These are phyloP conservation scores for Hyppa rectilinea DNA, from an alignment of 2,888 invertebrate genomes.

Conservation along the genomic window DNA sequence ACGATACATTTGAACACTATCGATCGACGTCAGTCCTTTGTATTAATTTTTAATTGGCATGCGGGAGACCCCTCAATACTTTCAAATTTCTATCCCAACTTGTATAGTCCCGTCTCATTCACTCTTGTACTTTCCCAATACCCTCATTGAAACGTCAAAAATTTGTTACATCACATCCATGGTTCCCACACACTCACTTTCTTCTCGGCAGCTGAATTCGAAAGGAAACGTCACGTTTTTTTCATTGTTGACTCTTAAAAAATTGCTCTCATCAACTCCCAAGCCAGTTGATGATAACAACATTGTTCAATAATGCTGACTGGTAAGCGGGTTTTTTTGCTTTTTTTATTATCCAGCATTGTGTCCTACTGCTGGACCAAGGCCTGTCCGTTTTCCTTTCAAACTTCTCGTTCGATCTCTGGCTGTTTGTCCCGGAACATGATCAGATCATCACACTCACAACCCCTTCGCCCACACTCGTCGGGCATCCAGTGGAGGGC, in stretches of 20 bases:
- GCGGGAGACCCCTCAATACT: slow-evolving; percentile 2
- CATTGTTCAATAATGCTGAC: not conserved
- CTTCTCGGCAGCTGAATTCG: slow-evolving; percentile 5
- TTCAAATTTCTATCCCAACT: not conserved
- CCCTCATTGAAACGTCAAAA: not conserved
- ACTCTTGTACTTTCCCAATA: not conserved
- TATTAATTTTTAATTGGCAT: slow-evolving; percentile 15
- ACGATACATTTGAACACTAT: slow-evolving; percentile 6
- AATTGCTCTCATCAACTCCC: no score
- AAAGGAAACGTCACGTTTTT: slow-evolving; percentile 2
- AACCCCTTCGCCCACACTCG: no score
- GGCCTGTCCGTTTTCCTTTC: not conserved
- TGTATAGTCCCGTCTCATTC: not conserved
- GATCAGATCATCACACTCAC: not conserved
- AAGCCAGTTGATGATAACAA: not conserved
- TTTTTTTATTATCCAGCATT: not conserved
- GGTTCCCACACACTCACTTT: not conserved
- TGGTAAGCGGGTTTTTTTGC: not conserved
- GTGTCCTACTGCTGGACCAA: no score
- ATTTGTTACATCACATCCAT: not conserved
- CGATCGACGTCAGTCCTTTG: slow-evolving; percentile 1
- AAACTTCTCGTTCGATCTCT: not conserved
- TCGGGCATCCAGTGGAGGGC: not conserved
- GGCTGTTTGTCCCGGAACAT: not conserved
- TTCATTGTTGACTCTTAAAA: slow-evolving; percentile 3